Evolutionary conservation across 2,113 vertebrate species (phyloP), one percentile per base, ranked within the genome.

Genomic region (human): DNA sequence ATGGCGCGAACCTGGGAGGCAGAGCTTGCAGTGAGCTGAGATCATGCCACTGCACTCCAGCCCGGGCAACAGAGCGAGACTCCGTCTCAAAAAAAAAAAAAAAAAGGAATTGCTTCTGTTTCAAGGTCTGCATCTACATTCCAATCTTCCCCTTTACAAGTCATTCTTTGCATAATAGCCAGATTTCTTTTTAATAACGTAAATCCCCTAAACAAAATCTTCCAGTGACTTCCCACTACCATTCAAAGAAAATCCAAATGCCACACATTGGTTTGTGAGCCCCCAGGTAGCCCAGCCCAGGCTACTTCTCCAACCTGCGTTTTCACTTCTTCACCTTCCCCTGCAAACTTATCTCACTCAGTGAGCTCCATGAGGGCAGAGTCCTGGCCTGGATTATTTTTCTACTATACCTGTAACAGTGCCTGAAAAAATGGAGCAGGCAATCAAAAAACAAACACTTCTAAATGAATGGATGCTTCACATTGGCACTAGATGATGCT

Each of bases 291-390:
- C 5, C 6, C 14, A 32, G 4, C 6, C 30, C 25, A 18, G 40
- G 20, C 38, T 22, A 0, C 20, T 68, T 35, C 22, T 32, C 52
- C 6, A 66, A 5, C 0, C 9, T 50, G 10, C 11, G 11, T n/a
- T 59, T 66, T 23, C 8, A 35, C 22, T 2, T 88, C 79, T 79
- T 35, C 7, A 35, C 6, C 40, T 32, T 61, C 6, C 1, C 7
- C 5, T 6, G 7, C 16, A 2, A 22, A 12, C 30, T 13, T 4
- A 8, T 35, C 57, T 20, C 4, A 9, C 25, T 32, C 13, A 20
- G 9, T 11, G 45, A 57, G 13, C 5, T 25, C 16, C 35, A 45
- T 2, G 32, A 70, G 12, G 6, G 27, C 2, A 90, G 14, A 4
- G 1, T 45, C 6, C 1, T 61, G 3, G 2, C 14, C 17, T 79